Evolutionary conservation across 2,888 invertebrate genomes (phyloP).

Genomic region (Homarus gammarus): DNA sequence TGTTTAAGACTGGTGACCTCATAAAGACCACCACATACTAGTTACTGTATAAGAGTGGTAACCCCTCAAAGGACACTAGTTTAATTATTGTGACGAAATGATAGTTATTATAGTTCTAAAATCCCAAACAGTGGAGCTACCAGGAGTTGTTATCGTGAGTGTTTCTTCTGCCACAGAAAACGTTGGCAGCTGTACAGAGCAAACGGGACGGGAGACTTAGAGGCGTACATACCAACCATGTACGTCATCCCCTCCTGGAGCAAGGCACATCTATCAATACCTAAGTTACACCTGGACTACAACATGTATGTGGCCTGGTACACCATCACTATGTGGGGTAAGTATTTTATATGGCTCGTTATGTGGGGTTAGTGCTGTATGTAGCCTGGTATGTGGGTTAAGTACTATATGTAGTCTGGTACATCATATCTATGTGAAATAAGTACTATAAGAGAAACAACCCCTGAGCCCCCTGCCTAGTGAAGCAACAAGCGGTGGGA

Average conservation of each 20-base stretch:
- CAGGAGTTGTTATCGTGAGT: too few species aligned
- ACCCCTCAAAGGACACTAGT: not conserved
- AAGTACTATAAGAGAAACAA: too few species aligned
- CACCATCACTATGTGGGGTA: constrained; percentile 73
- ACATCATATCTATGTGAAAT: too few species aligned
- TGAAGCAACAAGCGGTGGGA: too few species aligned
- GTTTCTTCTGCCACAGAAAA: constrained; percentile 73
- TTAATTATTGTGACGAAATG: too few species aligned
- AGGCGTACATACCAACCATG: constrained; percentile 50
- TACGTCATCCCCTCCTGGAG: constrained; percentile 56
- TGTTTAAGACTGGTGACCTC: not conserved
- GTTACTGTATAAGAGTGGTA: too few species aligned
- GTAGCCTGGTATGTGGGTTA: too few species aligned
- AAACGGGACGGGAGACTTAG: constrained; percentile 13
- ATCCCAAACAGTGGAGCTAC: too few species aligned
- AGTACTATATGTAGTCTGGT: too few species aligned
- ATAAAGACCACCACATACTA: not conserved
- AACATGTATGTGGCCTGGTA: constrained; percentile 64
- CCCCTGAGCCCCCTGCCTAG: too few species aligned
- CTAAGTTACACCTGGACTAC: constrained; percentile 44
- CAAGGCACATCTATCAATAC: constrained; percentile 66
- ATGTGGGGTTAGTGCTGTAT: too few species aligned
- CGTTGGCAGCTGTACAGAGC: constrained; percentile 72
- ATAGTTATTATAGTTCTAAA: too few species aligned
- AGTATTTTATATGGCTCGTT: constrained; percentile 11